Percentiles rank a stretch among this genome's conserved stretches.
These are phyloP conservation scores for Drosophila recens DNA, from an alignment of 2,888 invertebrate genomes.

Conservation along the genomic window DNA sequence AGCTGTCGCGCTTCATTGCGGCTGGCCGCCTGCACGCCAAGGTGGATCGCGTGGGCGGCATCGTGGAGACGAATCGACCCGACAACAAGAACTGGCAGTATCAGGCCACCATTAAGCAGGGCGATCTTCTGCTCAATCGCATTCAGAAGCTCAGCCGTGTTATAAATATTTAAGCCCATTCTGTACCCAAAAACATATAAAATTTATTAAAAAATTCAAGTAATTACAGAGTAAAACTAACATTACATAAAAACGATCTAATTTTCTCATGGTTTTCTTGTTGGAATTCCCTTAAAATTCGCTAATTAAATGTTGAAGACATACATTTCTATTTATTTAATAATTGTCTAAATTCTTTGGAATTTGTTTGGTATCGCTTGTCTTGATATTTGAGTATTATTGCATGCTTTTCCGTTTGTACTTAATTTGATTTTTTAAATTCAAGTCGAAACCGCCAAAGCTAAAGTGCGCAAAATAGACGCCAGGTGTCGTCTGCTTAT, in stretches of 20 bases:
- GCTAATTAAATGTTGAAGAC: constrained; percentile 55
- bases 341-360: constrained; percentile 77
- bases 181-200: constrained; percentile 53
- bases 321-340: constrained; percentile 36
- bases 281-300: constrained; percentile 64
- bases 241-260: constrained; percentile 60
- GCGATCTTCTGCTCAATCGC: constrained; percentile 97
- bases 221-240: constrained; percentile 70
- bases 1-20: constrained; percentile 95
- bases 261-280: no score
- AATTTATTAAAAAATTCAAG: constrained; percentile 67
- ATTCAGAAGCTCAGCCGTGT: constrained; percentile 99
- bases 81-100: constrained; percentile 96
- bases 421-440: constrained; percentile 60
- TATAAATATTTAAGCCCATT: constrained; percentile 94
- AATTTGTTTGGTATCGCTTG: constrained; percentile 70
- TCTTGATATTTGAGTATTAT: constrained; percentile 73
- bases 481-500: constrained; percentile 47
- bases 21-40: constrained; percentile 98
- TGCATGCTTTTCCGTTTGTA: constrained; percentile 69
- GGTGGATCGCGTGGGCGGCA: constrained; percentile 97
- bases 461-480: constrained; percentile 19
- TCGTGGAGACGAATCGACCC: constrained; percentile 97
- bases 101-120: constrained; percentile 99
- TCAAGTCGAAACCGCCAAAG: constrained; percentile 34